phyloP scores from a whole-genome alignment of 2,113 vertebrate genomes.

The Callocephalon fimbriatum region DNA sequence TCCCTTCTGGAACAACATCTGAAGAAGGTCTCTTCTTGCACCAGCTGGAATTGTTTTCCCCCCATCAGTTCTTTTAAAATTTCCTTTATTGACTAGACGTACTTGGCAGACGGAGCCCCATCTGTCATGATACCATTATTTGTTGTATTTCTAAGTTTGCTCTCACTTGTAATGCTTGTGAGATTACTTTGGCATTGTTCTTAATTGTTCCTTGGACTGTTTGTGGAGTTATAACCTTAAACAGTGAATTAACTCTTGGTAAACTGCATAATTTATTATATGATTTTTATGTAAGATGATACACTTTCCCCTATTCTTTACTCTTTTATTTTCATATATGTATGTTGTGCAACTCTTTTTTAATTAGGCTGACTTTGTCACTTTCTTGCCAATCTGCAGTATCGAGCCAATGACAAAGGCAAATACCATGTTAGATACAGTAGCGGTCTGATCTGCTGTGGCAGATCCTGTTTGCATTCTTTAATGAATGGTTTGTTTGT shows the following conservation, averaged over 20 bases:
- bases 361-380: background rate
- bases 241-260: background rate
- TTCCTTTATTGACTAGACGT: background rate
- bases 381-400: background rate
- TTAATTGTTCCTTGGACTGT: conserved; percentile 6
- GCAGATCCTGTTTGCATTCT: background rate
- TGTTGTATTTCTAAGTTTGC: conserved; percentile 6
- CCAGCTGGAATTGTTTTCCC: background rate
- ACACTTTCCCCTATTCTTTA: background rate
- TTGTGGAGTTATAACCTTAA: background rate
- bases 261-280: background rate
- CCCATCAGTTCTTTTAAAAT: background rate
- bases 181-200: background rate
- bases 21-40: background rate
- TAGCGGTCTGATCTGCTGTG: background rate
- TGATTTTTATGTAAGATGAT: background rate
- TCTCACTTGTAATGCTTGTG: background rate
- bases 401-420: background rate
- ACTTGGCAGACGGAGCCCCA: background rate
- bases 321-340: background rate
- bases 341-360: background rate
- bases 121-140: background rate
- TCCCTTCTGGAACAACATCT: background rate
- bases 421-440: background rate
- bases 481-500: background rate